These are phyloP conservation scores for Passerina amoena DNA, from an alignment of 2,113 vertebrate species.

Conservation along the genomic window DNA sequence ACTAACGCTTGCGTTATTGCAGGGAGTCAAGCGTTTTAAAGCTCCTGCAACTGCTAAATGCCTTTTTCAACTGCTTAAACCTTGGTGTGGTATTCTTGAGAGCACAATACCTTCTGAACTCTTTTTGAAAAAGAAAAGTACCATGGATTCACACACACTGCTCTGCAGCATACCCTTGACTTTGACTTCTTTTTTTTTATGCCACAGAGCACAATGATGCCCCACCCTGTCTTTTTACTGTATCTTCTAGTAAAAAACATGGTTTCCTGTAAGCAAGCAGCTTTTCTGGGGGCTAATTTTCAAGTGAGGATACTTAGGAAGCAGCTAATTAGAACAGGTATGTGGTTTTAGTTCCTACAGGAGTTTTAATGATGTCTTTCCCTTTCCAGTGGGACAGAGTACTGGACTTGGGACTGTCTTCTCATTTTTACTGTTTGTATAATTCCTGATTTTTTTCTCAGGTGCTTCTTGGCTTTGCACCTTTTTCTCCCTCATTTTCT, in stretches of 20 bases:
- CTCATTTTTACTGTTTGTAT: neutral
- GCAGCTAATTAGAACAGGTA: neutral
- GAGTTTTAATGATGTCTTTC: neutral
- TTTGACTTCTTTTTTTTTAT: neutral
- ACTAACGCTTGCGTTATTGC: neutral
- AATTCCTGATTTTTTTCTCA: neutral
- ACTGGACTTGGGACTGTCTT: neutral
- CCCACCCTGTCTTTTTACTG: constrained; percentile 36
- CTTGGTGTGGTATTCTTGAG: neutral
- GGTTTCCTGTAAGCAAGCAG: constrained; percentile 47
- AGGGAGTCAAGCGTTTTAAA: neutral
- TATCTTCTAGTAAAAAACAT: constrained; percentile 17
- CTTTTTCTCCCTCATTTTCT: neutral
- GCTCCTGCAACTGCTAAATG: neutral
- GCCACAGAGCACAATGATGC: neutral
- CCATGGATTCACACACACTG: neutral
- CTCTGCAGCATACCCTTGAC: neutral
- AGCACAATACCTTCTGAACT: neutral
- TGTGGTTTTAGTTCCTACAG: neutral
- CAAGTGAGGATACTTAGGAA: neutral
- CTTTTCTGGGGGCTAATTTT: neutral
- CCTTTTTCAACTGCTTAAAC: neutral
- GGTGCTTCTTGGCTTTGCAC: constrained; percentile 5
- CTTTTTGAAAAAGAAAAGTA: neutral
- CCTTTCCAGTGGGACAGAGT: neutral